A percentile compares a stretch with the other conserved stretches of the same genome.
Conservation (phyloP, 2,888 invertebrate genomes). For the Andrena fulva region DNA sequence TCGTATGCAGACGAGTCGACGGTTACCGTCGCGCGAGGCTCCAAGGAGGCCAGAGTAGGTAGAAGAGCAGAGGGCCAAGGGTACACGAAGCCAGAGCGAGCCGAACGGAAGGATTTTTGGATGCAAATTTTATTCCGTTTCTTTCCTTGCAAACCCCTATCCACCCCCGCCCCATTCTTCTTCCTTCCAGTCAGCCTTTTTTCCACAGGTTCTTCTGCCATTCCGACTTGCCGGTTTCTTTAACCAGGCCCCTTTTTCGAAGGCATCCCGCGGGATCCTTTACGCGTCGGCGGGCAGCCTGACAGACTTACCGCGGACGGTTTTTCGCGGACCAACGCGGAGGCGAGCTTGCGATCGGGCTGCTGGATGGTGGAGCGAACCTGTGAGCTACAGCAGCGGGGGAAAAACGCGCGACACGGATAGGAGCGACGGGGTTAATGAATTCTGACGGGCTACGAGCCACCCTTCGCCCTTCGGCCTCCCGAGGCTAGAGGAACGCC, state of each 20-base stretch:
- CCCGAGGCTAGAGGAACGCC: constrained; percentile 30
- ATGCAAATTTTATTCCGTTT: constrained; percentile 80
- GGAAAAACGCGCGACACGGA: constrained; percentile 16
- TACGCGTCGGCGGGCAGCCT: constrained; percentile 56
- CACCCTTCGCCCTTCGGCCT: constrained; percentile 1
- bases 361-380: constrained; percentile 21
- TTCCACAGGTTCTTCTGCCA: constrained; percentile 20
- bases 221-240: constrained; percentile 51
- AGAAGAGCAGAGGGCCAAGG: constrained; percentile 26
- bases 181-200: constrained; percentile 30
- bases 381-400: constrained; percentile 25
- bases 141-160: constrained; percentile 20
- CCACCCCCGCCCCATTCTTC: constrained; percentile 10
- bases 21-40: constrained; percentile 1
- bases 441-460: constrained; percentile 62
- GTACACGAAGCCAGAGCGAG: constrained; percentile 22
- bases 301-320: constrained; percentile 57
- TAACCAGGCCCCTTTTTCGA: constrained; percentile 28
- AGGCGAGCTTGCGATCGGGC: constrained; percentile 14
- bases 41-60: neutral
- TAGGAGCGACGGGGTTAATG: constrained; percentile 57
- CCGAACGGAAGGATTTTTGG: constrained; percentile 71
- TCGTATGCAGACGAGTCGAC: constrained; percentile 56
- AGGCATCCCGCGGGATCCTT: constrained; percentile 41
- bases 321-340: constrained; percentile 49